Conservation (phyloP, 1,140 invertebrate species). For the Platorchestia sp. region DNA sequence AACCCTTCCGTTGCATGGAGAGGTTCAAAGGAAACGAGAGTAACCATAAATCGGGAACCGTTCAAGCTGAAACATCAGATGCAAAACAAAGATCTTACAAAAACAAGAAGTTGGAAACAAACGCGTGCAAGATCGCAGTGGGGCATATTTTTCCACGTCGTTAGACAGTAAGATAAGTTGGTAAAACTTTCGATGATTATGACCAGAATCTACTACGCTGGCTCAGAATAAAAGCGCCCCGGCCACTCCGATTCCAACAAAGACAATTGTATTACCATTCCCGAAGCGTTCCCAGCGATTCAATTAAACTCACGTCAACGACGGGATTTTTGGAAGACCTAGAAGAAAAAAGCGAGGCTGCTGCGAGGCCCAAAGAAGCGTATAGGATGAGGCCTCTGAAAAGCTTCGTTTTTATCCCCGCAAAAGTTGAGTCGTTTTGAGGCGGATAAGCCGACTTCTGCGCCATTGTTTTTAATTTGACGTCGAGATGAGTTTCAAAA, state of each 20-base stretch:
- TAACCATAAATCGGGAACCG: neutral
- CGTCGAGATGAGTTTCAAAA: conserved; percentile 1
- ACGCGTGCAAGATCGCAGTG: neutral
- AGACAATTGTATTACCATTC: conserved; percentile 20
- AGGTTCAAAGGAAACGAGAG: neutral
- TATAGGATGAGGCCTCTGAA: neutral
- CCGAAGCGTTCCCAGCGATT: conserved; percentile 8
- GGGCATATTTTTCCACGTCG: neutral
- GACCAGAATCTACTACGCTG: neutral
- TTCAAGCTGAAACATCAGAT: neutral
- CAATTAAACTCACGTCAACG: conserved; percentile 35
- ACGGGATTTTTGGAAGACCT: neutral
- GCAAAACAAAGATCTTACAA: neutral
- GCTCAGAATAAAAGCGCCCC: neutral
- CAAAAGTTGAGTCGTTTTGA: neutral
- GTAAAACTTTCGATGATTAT: neutral
- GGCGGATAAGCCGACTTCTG: neutral
- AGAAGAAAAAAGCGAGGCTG: neutral
- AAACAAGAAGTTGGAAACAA: neutral
- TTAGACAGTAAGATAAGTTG: neutral
- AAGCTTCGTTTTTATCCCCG: neutral
- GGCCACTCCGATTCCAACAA: neutral
- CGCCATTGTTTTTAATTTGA: conserved; percentile 29
- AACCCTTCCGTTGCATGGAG: neutral
- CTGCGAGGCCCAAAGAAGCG: neutral